Evolutionary conservation across 2,113 vertebrate genomes (phyloP), one percentile per base, ranked within the genome.

Genomic region (Dermatemys mawii): DNA sequence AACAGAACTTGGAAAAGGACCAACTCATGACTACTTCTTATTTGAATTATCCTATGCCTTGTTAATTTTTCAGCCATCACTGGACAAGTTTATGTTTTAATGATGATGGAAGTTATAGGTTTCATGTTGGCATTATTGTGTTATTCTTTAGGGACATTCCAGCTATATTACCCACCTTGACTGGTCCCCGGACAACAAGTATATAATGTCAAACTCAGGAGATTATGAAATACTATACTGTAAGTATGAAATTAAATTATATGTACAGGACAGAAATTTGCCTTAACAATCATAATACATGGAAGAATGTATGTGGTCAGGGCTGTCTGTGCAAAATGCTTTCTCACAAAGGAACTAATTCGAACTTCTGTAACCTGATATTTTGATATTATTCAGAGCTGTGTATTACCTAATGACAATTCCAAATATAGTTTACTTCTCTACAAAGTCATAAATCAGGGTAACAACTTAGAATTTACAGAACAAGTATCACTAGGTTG

Each of bases 181-280:
- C 98, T 99, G 99, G 99, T 99, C 99, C 95, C 99, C 99, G 24
- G 99, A 99, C 98, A 99, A 99, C 97, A 99, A 99, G 95, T 98
- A 98, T 93, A 99, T 99, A 98, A 99, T 99, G 99, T 99, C 99
- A 97, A 99, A 99, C 98, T 99, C 99, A 44, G 99, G 99, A 98
- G 99, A 99, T 98, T 99, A 99, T 87, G 99, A 99, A 98, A 99
- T 99, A 98, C 96, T 99, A 93, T 99, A 99, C 98, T 99, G 99
- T 99, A 97, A 99, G 99, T 99, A 97, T 89, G 81, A 96, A 67
- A 76, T 79, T 13, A 90, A 93, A 75, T 50, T 95, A 32, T 79
- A 60, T 29, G 93, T 57, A 84, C 63, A 81, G 48, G 94, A 80
- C 50, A 93, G 85, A 97, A 91, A 38, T 76, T 29, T 86, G 44